These are phyloP conservation scores for Lepidocyrtoides sp. DNA, from an alignment of 2,888 invertebrate species.

Conservation along the genomic window DNA sequence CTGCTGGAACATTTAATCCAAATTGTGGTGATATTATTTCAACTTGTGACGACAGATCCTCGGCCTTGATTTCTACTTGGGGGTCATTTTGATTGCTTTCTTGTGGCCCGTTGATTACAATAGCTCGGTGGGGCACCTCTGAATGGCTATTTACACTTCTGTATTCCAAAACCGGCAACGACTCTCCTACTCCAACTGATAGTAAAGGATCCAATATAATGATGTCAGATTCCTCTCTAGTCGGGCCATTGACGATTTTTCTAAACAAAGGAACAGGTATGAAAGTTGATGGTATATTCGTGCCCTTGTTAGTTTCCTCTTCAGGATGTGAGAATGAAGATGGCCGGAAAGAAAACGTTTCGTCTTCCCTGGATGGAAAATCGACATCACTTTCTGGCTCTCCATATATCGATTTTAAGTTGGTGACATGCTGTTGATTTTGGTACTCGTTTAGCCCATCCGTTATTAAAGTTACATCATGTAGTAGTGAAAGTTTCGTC, in stretches of 20 bases:
- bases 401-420: too few relatives aligned
- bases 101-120: not conserved
- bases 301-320: too few relatives aligned
- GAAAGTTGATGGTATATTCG: too few relatives aligned
- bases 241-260: too few relatives aligned
- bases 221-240: too few relatives aligned
- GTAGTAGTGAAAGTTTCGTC: not conserved
- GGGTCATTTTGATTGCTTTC: constrained; percentile 14
- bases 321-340: too few relatives aligned
- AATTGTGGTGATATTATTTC: not conserved
- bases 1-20: not conserved
- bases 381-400: too few relatives aligned
- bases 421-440: not conserved
- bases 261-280: too few relatives aligned
- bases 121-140: not conserved
- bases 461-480: not conserved
- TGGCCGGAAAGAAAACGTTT: too few relatives aligned
- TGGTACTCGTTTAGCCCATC: not conserved
- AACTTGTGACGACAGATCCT: not conserved
- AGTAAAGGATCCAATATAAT: not conserved
- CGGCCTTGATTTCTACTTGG: constrained; percentile 19
- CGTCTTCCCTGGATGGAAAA: too few relatives aligned
- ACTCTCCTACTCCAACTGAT: not conserved
- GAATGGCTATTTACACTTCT: not conserved
- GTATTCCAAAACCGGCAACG: not conserved